These are phyloP conservation scores for Acleris laterana DNA, from an alignment of 2,888 invertebrate species.

Conservation along the genomic window DNA sequence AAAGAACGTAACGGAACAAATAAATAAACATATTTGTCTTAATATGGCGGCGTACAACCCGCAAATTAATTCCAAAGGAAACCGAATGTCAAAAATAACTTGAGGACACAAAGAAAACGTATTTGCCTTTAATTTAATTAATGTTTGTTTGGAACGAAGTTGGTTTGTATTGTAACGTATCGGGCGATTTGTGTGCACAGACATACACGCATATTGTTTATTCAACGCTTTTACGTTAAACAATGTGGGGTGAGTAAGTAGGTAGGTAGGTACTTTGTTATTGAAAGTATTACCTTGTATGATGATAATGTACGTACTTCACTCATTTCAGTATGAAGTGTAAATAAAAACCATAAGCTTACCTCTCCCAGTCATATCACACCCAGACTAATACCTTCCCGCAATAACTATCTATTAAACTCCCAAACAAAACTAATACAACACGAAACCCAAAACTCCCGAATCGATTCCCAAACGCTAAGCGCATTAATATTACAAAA, in stretches of 20 bases:
- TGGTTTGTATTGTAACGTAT: slow-evolving; percentile 56
- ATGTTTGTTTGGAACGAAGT: slow-evolving; percentile 55
- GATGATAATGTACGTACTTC: too few relatives aligned
- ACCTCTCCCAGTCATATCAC: neutral
- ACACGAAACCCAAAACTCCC: slow-evolving; percentile 40
- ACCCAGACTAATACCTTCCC: neutral
- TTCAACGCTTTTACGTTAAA: slow-evolving; percentile 17
- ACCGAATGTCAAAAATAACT: slow-evolving; percentile 71
- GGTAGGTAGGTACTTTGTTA: neutral
- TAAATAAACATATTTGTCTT: slow-evolving; percentile 51
- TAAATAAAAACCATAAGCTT: too few relatives aligned
- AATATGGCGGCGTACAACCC: slow-evolving; percentile 58
- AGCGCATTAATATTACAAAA: slow-evolving; percentile 82
- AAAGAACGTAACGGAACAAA: slow-evolving; percentile 57
- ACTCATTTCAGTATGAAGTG: too few relatives aligned
- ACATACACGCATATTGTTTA: slow-evolving; percentile 14
- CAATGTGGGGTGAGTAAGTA: neutral
- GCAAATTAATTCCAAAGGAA: slow-evolving; percentile 70
- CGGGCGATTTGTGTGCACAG: slow-evolving; percentile 40
- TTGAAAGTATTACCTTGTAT: too few relatives aligned
- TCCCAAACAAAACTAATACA: slow-evolving; percentile 38
- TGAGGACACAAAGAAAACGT: slow-evolving; percentile 62
- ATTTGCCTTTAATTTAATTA: slow-evolving; percentile 66
- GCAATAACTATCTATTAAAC: slow-evolving; percentile 4
- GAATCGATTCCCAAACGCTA: slow-evolving; percentile 72